A percentile compares a stretch with the other conserved stretches of the same genome.
Conservation (phyloP, 2,888 invertebrate genomes). For the Leptura quadrifasciata region DNA sequence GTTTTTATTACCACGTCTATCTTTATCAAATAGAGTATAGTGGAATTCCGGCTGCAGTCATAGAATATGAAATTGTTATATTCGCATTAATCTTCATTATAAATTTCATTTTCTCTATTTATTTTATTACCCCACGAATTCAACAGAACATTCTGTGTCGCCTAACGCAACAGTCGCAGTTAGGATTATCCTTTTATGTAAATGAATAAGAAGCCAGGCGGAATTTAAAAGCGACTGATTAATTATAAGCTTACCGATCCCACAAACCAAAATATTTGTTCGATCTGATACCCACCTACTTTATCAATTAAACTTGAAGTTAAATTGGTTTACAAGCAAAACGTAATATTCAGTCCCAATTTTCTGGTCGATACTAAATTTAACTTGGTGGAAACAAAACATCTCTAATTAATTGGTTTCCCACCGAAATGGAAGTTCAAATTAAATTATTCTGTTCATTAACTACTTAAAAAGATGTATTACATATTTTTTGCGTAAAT, state of each 20-base stretch:
- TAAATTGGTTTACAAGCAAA: conserved; percentile 4
- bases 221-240: background rate
- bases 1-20: too few species aligned
- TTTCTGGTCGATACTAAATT: conserved; percentile 15
- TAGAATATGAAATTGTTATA: too few species aligned
- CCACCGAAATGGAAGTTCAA: background rate
- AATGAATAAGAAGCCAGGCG: background rate
- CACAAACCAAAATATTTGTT: conserved; percentile 8
- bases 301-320: conserved; percentile 5
- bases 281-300: background rate
- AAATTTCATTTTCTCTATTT: too few species aligned
- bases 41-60: too few species aligned
- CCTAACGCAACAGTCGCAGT: too few species aligned
- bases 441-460: background rate
- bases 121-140: too few species aligned
- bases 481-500: too few species aligned
- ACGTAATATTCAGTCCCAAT: background rate
- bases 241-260: background rate
- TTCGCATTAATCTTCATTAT: too few species aligned
- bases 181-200: background rate
- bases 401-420: conserved; percentile 14
- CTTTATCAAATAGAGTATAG: too few species aligned
- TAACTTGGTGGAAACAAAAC: conserved; percentile 19
- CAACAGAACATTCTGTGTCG: too few species aligned
- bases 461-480: background rate